Base-by-base conservation (phyloP, 2,888 invertebrate species). In the Lordiphosa fenestrarum region DNA sequence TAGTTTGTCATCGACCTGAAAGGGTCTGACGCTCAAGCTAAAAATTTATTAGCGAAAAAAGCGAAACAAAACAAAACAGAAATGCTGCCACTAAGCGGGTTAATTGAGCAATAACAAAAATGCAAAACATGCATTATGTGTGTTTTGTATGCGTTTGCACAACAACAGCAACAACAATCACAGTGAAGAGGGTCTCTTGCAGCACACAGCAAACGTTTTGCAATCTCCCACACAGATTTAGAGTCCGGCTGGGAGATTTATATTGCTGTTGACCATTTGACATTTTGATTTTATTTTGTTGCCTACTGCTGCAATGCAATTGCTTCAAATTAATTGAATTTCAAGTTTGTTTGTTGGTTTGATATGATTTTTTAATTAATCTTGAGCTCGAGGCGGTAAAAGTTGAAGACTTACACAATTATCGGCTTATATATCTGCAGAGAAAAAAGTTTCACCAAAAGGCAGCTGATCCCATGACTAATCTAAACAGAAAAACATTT, bases 61-160 rank as follows among this genome's bases (percentile, higher is more conserved):
- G 12, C 7, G 5, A 13, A 13, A 6, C 12, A 46, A 12, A 25
- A 25, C 36, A 35, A 37, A 49, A 70, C 59, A 47, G 30, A 61
- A 61, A 61, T 61, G 48, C 61, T 67, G 44, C 50, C 42, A 38
- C 63, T 59, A 77, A 72, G 64, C 60, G 73, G 81, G 82, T 82
- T 85, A 77, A 84, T 82, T 72, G 68, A 80, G 85, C 69, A 77
- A 71, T 63, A 67, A 69, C 38, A 67, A 73, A 76, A 66, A 70
- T 71, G 73, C 66, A 77, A 80, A 68, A 66, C 56, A 66, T 58
- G 46, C 46, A 51, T 68, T 44, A 68, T 61, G 61, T 72, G 55
- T 65, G 53, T 64, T 57, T 67, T 69, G 67, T 63, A 53, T 71
- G 69, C 55, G 50, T 63, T 70, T 70, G 42, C 70, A 54, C 60